Conservation (phyloP, 2,888 invertebrate genomes). For the Hyposoter didymator region DNA sequence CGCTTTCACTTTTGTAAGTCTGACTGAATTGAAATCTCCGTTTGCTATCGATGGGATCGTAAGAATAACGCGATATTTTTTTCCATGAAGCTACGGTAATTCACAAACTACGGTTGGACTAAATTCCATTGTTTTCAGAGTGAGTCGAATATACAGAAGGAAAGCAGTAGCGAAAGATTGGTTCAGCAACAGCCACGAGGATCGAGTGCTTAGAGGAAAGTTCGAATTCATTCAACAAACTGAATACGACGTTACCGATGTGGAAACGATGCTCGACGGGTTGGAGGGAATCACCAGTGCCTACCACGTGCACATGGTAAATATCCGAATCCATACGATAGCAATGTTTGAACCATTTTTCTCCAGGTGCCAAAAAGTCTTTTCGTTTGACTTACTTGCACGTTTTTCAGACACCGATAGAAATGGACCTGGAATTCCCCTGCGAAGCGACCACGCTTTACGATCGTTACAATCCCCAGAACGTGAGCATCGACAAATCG, state of each 20-base stretch:
- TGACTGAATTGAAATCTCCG: not conserved
- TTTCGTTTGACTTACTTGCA: not conserved
- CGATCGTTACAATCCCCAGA: conserved; percentile 94
- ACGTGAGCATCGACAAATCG: conserved; percentile 87
- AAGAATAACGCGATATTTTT: not conserved
- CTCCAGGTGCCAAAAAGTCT: not conserved
- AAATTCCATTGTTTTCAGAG: conserved; percentile 84
- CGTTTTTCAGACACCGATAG: conserved; percentile 89
- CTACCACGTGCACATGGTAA: conserved; percentile 93
- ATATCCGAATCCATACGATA: not conserved
- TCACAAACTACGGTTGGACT: not conserved
- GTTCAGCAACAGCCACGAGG: conserved; percentile 91
- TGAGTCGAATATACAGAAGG: conserved; percentile 90
- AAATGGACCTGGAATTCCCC: conserved; percentile 93
- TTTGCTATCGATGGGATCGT: not conserved
- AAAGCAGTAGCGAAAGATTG: conserved; percentile 95
- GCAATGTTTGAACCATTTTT: not conserved
- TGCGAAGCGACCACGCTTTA: conserved; percentile 93
- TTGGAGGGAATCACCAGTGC: conserved; percentile 87
- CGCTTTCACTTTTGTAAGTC: not conserved
- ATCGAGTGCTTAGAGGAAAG: conserved; percentile 88
- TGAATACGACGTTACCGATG: conserved; percentile 92
- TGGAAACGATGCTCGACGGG: conserved; percentile 91
- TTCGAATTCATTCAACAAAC: conserved; percentile 94
- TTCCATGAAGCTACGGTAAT: not conserved